phyloP scores from a whole-genome alignment of 1,140 invertebrate species.

The Episyrphus balteatus region DNA sequence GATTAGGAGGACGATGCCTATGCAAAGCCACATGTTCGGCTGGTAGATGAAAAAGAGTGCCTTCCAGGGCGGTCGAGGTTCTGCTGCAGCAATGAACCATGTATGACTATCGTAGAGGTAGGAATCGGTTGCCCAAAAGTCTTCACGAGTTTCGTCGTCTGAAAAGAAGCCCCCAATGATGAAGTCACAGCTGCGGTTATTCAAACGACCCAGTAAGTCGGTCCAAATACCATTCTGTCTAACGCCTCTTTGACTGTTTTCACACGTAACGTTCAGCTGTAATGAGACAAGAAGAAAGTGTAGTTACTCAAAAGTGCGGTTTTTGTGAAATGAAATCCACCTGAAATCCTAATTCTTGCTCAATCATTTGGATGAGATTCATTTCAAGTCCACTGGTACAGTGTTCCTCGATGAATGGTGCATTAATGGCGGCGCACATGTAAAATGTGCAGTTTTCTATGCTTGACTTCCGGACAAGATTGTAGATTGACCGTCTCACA shows the following conservation, averaged over 20 bases:
- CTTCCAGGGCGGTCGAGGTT: constrained; percentile 35
- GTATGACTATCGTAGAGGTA: constrained; percentile 43
- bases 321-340: not conserved
- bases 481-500: constrained; percentile 11
- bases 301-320: not conserved
- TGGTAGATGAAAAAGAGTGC: constrained; percentile 39
- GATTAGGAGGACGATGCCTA: constrained; percentile 31
- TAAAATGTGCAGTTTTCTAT: constrained; percentile 26
- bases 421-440: constrained; percentile 24
- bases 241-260: constrained; percentile 44
- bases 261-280: constrained; percentile 33
- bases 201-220: constrained; percentile 36
- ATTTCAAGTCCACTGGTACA: constrained; percentile 27
- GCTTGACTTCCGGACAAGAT: constrained; percentile 17
- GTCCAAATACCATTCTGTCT: constrained; percentile 38
- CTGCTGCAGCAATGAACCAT: constrained; percentile 40
- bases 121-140: constrained; percentile 39
- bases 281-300: too few relatives aligned
- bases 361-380: constrained; percentile 1
- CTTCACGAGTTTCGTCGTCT: constrained; percentile 41
- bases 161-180: constrained; percentile 43
- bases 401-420: constrained; percentile 28
- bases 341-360: not conserved
- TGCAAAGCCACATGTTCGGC: constrained; percentile 35
- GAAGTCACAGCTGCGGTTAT: constrained; percentile 37